Percentiles rank a stretch among this genome's conserved stretches.
phyloP scores from a whole-genome alignment of 2,888 invertebrate species.

The Lycia hirtaria region DNA sequence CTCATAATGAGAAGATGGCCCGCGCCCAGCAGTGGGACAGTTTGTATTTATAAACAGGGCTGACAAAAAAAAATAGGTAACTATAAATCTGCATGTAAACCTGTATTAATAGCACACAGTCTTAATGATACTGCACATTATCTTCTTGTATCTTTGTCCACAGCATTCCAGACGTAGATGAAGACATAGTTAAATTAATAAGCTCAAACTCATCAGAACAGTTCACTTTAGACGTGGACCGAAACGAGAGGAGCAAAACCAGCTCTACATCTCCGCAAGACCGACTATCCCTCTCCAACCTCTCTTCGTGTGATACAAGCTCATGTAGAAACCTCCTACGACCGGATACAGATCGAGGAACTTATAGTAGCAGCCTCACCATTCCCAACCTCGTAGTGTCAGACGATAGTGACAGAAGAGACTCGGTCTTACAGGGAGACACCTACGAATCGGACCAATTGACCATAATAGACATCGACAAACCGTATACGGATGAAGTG shows the following conservation, averaged over 20 bases:
- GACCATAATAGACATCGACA: constrained; percentile 88
- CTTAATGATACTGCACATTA: too few species aligned
- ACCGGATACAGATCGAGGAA: constrained; percentile 65
- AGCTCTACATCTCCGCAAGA: constrained; percentile 70
- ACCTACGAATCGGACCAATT: constrained; percentile 87
- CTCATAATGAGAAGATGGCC: too few species aligned
- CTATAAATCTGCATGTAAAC: too few species aligned
- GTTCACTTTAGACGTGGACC: constrained; percentile 66
- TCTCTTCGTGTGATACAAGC: constrained; percentile 79
- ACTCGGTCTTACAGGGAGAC: constrained; percentile 79
- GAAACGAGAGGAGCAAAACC: constrained; percentile 60
- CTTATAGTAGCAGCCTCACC: constrained; percentile 75
- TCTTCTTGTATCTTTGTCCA: constrained; percentile 24
- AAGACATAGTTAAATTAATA: constrained; percentile 81
- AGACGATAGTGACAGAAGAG: constrained; percentile 76
- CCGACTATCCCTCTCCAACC: constrained; percentile 72
- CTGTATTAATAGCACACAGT: too few species aligned
- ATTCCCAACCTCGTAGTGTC: constrained; percentile 82
- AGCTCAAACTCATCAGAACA: constrained; percentile 68
- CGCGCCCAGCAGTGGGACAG: too few species aligned
- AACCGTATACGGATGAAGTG: constrained; percentile 79
- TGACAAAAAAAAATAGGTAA: too few species aligned
- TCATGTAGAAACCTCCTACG: constrained; percentile 77
- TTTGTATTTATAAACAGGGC: too few species aligned
- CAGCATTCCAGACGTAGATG: constrained; percentile 85